phyloP scores from a whole-genome alignment of 2,113 vertebrate genomes.

The Stigmatopora argus region DNA sequence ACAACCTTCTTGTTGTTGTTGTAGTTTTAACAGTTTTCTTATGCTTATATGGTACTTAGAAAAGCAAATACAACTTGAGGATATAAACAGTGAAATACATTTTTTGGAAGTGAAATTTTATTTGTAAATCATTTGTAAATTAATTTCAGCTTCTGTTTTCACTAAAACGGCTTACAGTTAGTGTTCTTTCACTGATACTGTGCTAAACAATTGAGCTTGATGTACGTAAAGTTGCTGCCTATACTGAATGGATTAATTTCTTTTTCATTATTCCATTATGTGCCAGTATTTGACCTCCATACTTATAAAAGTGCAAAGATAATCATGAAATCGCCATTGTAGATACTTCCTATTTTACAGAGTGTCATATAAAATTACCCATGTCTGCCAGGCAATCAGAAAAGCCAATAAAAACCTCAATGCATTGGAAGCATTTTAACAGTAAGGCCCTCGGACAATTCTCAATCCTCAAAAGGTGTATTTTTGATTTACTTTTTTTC shows the following conservation, averaged over 20 bases:
- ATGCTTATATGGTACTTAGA: too few relatives aligned
- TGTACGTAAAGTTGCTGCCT: constrained; percentile 28
- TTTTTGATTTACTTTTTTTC: constrained; percentile 18
- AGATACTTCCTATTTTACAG: constrained; percentile 13
- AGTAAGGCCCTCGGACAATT: constrained; percentile 21
- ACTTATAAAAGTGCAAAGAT: constrained; percentile 14
- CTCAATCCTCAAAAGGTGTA: constrained; percentile 25
- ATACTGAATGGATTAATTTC: constrained; percentile 34
- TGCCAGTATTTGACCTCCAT: constrained; percentile 29
- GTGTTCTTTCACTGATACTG: too few relatives aligned
- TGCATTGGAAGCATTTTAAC: constrained; percentile 30
- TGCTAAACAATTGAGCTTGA: constrained; percentile 25
- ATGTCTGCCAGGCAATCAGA: constrained; percentile 27
- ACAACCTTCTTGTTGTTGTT: too few relatives aligned
- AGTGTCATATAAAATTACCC: constrained; percentile 28
- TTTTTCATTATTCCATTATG: constrained; percentile 41
- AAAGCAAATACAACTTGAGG: too few relatives aligned
- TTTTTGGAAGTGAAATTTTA: not conserved
- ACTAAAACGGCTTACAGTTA: too few relatives aligned
- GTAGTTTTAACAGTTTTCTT: too few relatives aligned
- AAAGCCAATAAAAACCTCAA: constrained; percentile 30
- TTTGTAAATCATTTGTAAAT: too few relatives aligned
- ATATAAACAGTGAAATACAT: too few relatives aligned
- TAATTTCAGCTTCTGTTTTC: too few relatives aligned
- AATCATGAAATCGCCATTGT: constrained; percentile 8